Percentiles rank a stretch among this genome's conserved stretches.
phyloP scores from a whole-genome alignment of 2,888 invertebrate genomes.

The Patella depressa region DNA sequence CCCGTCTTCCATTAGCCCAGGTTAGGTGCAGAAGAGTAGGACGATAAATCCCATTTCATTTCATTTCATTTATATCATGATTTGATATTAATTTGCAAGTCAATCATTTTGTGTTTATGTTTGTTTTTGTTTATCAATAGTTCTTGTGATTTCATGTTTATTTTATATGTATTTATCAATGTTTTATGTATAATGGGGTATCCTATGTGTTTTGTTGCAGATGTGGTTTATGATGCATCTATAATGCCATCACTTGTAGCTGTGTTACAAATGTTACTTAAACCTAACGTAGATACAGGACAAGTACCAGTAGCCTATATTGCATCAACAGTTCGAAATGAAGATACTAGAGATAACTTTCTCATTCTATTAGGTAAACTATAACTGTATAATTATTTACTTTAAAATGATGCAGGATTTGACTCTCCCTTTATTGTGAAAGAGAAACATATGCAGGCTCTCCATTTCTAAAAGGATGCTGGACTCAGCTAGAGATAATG shows the following conservation, averaged over 20 bases:
- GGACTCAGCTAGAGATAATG: too few species aligned
- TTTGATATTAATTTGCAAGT: too few species aligned
- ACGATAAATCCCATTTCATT: too few species aligned
- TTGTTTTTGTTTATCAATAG: neutral
- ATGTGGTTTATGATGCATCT: constrained; percentile 62
- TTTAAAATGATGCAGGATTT: neutral
- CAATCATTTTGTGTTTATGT: too few species aligned
- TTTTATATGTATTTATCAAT: neutral
- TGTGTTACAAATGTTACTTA: constrained; percentile 47
- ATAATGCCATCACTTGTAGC: constrained; percentile 62
- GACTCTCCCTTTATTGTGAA: neutral
- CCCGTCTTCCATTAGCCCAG: too few species aligned
- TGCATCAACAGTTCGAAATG: constrained; percentile 62
- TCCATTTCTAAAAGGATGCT: too few species aligned
- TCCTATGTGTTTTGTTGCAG: constrained; percentile 39
- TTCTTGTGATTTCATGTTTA: neutral
- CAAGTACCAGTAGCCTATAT: constrained; percentile 50
- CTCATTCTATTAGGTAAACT: constrained; percentile 58
- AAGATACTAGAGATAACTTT: constrained; percentile 62
- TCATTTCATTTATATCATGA: too few species aligned
- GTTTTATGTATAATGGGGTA: neutral
- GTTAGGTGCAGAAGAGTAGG: too few species aligned
- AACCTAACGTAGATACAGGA: constrained; percentile 24
- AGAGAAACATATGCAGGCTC: too few species aligned
- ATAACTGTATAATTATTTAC: too few species aligned